Evolutionary conservation across 1,140 invertebrate species (phyloP).

Genomic region (Mactra quadrangularis): DNA sequence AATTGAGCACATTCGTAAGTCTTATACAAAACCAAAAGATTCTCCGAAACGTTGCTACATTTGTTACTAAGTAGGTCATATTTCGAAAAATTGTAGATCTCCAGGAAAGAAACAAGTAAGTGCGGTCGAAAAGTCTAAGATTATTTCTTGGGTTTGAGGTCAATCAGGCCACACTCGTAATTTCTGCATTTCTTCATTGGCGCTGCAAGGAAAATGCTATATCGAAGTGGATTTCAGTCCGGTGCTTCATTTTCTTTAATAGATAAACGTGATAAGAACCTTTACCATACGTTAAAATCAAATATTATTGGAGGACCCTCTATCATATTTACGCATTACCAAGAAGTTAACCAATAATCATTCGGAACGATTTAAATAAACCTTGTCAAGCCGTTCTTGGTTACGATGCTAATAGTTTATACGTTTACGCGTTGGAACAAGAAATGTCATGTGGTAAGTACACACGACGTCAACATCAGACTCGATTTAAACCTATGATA

Average conservation of each 20-base stretch:
- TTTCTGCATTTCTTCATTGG: too few species aligned
- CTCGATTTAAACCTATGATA: background rate
- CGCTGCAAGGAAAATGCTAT: slow-evolving; percentile 1
- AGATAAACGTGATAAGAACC: background rate
- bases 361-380: background rate
- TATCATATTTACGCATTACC: slow-evolving; percentile 9
- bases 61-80: too few species aligned
- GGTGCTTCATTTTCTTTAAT: background rate
- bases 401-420: slow-evolving; percentile 12
- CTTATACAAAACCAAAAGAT: too few species aligned
- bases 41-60: too few species aligned
- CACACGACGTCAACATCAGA: background rate
- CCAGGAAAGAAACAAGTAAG: too few species aligned
- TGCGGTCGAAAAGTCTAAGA: too few species aligned
- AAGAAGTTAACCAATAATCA: background rate
- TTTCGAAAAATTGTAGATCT: too few species aligned
- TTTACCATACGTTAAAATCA: background rate
- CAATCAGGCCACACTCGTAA: too few species aligned
- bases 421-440: too few species aligned
- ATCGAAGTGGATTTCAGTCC: background rate
- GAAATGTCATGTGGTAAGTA: background rate
- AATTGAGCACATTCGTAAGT: too few species aligned
- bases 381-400: background rate
- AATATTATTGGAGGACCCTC: background rate
- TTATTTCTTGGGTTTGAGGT: too few species aligned